Evolutionary conservation across 2,888 invertebrate genomes (phyloP).

Genomic region (Alitta virens): DNA sequence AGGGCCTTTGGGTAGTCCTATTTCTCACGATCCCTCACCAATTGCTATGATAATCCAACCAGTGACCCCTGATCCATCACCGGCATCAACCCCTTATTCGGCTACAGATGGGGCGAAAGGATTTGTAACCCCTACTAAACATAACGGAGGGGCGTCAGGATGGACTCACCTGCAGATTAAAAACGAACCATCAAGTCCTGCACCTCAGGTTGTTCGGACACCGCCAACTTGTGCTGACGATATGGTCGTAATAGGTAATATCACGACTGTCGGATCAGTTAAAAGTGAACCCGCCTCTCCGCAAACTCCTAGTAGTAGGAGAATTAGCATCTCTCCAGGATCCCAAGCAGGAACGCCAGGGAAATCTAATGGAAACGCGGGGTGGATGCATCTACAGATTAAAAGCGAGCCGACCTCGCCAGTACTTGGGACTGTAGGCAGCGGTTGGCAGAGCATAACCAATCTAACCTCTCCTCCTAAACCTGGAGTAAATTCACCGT

Average conservation of each 20-base stretch:
- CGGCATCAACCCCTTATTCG: not conserved
- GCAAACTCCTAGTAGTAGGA: too few species aligned
- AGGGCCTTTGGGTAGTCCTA: not conserved
- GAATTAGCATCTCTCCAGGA: too few species aligned
- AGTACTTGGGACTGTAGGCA: not conserved
- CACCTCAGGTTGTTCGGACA: not conserved
- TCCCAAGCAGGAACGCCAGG: not conserved
- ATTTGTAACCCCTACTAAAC: not conserved
- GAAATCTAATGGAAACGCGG: slow-evolving; percentile 2
- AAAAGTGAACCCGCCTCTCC: too few species aligned
- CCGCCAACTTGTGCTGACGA: too few species aligned
- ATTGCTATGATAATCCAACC: not conserved
- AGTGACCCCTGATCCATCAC: not conserved
- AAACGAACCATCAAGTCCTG: slow-evolving; percentile 13
- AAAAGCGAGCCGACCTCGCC: slow-evolving; percentile 20
- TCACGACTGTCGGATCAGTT: too few species aligned
- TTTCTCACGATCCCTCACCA: not conserved
- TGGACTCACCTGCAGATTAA: slow-evolving; percentile 25
- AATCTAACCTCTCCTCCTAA: slow-evolving; percentile 4
- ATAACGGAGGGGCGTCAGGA: not conserved
- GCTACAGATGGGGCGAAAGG: not conserved
- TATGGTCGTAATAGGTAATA: too few species aligned
- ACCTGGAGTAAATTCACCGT: not conserved
- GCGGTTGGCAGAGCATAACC: slow-evolving; percentile 13
- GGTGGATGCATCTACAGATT: slow-evolving; percentile 23